Evolutionary conservation across 2,888 invertebrate species (phyloP), one percentile per base, ranked within the genome.

Genomic region (Rhopalosiphum nymphaeae): DNA sequence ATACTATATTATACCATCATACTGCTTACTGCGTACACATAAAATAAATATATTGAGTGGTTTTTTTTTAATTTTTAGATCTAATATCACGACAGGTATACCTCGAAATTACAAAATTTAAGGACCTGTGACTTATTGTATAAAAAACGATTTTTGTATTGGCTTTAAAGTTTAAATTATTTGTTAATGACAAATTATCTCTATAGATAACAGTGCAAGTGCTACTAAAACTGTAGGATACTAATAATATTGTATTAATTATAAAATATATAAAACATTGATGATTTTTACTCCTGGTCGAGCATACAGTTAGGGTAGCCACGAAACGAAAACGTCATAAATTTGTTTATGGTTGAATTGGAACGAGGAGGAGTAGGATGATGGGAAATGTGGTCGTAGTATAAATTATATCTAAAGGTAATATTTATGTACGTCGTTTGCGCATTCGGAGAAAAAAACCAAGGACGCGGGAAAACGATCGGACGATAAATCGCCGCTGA

Each of bases 381-480:
- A 42, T 78, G 78, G 78, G 36, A 78, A 78, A 36, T 78, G 78
- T 78, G 78, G 36, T 78, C 78, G 78, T 78, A 21, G 36, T 21
- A 21, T 36, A 36, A 21, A 78, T 36, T 36, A 78, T 36, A 36
- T 78, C 1, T 78, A 16, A 36, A 78, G 21, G 36, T 78, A 78
- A 78, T 78, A 78, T 78, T 78, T 78, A 78, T 78, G 78, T 78
- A 36, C 21, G 78, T 78, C 36, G 36, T 78, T 78, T 78, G 78
- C 21, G 78, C 36, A 36, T 78, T 78, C 36, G 78, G 78, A 26
- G 49, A 53, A 88, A 49, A 49, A 49, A 78, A 78, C 67, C 16
- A 36, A 78, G 78, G 78, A 78, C 78, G 78, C 36, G 89, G 25
- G 56, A 25, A 89, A 87, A 87, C 87, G 49, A 87, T 49, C 87